Evolutionary conservation across 2,888 invertebrate species (phyloP).

Genomic region (Mesodorylaimus sp.): DNA sequence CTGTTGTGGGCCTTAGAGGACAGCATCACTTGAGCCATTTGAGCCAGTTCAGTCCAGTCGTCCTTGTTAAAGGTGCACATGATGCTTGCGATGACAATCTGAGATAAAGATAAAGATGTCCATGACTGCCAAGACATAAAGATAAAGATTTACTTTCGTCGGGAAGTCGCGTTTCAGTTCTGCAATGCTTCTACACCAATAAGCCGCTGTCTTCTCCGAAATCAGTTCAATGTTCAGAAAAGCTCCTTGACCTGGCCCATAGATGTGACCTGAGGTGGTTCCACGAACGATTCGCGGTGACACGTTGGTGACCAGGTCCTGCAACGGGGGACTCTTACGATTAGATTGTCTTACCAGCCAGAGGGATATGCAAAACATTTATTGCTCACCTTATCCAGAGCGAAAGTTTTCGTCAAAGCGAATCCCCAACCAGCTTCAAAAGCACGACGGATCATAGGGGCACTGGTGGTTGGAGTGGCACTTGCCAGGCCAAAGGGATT

Average conservation of each 20-base stretch:
- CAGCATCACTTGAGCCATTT: conserved; percentile 42
- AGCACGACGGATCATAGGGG: conserved; percentile 79
- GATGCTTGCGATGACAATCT: conserved; percentile 79
- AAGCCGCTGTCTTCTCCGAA: conserved; percentile 79
- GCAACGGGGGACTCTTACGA: conserved; percentile 11
- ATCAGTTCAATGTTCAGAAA: conserved; percentile 95
- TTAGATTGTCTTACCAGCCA: neutral
- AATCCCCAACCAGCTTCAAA: conserved; percentile 95
- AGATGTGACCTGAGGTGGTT: conserved; percentile 69
- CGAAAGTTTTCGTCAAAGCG: conserved; percentile 90
- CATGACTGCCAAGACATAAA: neutral
- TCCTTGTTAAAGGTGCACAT: conserved; percentile 70
- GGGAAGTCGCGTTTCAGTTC: conserved; percentile 85
- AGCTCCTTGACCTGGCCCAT: conserved; percentile 84
- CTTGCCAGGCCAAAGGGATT: conserved; percentile 95
- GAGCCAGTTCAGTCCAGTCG: conserved; percentile 70
- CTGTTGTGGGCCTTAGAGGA: neutral
- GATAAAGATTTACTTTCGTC: conserved; percentile 43
- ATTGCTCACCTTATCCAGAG: conserved; percentile 60
- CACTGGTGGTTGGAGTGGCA: conserved; percentile 81
- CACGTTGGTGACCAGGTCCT: conserved; percentile 87
- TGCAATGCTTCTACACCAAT: conserved; percentile 70
- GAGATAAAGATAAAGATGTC: conserved; percentile 12
- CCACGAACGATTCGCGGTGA: conserved; percentile 89
- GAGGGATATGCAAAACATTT: neutral